Percentiles rank a stretch among this genome's conserved stretches.
phyloP scores from a whole-genome alignment of 2,888 invertebrate genomes.

The Entomobrya multifasciata region DNA sequence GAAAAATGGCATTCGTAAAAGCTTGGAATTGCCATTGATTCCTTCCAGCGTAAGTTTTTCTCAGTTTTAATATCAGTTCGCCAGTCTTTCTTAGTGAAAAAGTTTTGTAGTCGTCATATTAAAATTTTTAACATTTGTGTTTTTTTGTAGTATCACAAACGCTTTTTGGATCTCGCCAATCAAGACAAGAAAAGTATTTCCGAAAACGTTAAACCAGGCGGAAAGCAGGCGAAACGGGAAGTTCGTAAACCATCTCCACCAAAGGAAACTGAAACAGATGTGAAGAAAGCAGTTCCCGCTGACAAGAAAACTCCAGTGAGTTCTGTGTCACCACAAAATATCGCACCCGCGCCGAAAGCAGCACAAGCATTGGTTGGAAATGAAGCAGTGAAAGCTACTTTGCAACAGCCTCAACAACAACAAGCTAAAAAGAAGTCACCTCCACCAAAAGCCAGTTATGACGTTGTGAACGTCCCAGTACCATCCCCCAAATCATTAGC shows the following conservation, averaged over 20 bases:
- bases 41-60: constrained; percentile 37
- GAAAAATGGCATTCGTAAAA: constrained; percentile 61
- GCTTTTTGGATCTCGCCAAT: constrained; percentile 57
- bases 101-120: too few species aligned
- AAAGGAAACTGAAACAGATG: background rate
- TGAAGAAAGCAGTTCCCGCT: constrained; percentile 1
- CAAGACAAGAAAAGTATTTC: constrained; percentile 50
- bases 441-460: constrained; percentile 19
- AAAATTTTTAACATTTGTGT: too few species aligned
- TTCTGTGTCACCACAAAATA: constrained; percentile 1
- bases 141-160: constrained; percentile 47
- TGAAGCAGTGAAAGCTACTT: background rate
- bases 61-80: too few species aligned
- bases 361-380: background rate
- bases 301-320: constrained; percentile 1
- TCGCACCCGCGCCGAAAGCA: background rate
- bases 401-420: constrained; percentile 13
- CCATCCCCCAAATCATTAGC: background rate
- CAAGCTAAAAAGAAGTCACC: constrained; percentile 13
- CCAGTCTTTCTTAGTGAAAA: too few species aligned
- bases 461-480: background rate
- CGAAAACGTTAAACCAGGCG: constrained; percentile 48
- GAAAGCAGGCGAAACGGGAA: constrained; percentile 31
- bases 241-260: constrained; percentile 32
- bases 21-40: constrained; percentile 68